These are phyloP conservation scores for Chaetophractus vellerosus DNA, from an alignment of 2,797 vertebrate species.

Conservation along the genomic window DNA sequence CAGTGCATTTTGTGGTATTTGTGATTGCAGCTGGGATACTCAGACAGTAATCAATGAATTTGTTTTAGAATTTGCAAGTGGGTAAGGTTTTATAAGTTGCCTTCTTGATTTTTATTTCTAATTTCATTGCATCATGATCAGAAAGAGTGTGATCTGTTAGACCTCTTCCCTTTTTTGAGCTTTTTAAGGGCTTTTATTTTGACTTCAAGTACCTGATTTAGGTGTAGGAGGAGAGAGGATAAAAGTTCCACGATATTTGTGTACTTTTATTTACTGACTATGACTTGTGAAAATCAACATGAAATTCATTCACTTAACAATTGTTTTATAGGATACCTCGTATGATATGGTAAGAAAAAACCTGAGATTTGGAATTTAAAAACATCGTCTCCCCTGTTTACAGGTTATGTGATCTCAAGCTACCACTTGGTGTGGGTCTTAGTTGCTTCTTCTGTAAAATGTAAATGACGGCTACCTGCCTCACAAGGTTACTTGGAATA, in stretches of 20 bases:
- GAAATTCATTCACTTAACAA: neutral
- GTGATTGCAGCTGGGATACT: too few species aligned
- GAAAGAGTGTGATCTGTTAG: neutral
- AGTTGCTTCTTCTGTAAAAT: neutral
- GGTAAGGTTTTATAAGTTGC: neutral
- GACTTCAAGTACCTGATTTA: neutral
- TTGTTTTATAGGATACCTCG: neutral
- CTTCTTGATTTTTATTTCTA: slow-evolving; percentile 23
- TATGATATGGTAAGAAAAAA: neutral
- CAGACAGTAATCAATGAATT: neutral
- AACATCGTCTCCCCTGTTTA: neutral
- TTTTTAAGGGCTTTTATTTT: neutral
- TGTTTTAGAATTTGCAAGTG: neutral
- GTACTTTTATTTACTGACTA: neutral
- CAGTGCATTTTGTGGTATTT: too few species aligned
- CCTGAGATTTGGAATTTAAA: neutral
- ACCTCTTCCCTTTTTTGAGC: neutral
- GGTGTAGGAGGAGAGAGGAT: neutral
- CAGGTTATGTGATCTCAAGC: neutral
- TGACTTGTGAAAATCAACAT: neutral
- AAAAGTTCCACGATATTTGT: neutral
- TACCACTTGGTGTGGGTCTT: neutral
- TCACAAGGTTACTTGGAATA: neutral
- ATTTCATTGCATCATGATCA: neutral
- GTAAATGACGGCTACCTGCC: neutral